phyloP scores from a whole-genome alignment of 2,888 invertebrate species.

The Unio delphinus region DNA sequence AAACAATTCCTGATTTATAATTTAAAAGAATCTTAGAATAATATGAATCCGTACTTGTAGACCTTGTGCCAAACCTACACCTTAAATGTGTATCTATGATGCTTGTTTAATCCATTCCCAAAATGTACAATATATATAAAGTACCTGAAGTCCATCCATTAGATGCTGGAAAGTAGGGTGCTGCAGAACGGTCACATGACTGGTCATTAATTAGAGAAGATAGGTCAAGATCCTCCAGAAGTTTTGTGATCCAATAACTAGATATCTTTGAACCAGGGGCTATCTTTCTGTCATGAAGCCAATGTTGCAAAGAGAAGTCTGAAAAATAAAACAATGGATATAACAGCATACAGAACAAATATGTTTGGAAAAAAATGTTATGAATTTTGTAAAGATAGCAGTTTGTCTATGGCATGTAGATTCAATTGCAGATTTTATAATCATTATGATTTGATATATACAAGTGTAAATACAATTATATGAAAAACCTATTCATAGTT shows the following conservation, averaged over 20 bases:
- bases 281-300: constrained; percentile 19
- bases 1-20: too few species aligned
- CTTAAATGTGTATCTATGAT: too few species aligned
- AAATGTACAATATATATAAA: background rate
- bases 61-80: too few species aligned
- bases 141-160: constrained; percentile 21
- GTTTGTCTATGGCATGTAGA: too few species aligned
- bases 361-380: too few species aligned
- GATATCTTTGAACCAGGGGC: constrained; percentile 17
- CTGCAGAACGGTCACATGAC: constrained; percentile 16
- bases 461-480: too few species aligned
- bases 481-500: too few species aligned
- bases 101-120: background rate
- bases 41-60: too few species aligned
- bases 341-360: background rate
- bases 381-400: too few species aligned
- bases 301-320: constrained; percentile 24
- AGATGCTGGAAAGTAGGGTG: background rate
- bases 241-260: constrained; percentile 12
- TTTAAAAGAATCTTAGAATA: too few species aligned
- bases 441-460: too few species aligned
- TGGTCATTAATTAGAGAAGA: constrained; percentile 20
- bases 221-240: constrained; percentile 31
- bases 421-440: too few species aligned
- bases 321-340: background rate